A percentile compares a stretch with the other conserved stretches of the same genome.
Conservation (phyloP, 1,140 invertebrate genomes). For the Drosophila ohnishii region DNA sequence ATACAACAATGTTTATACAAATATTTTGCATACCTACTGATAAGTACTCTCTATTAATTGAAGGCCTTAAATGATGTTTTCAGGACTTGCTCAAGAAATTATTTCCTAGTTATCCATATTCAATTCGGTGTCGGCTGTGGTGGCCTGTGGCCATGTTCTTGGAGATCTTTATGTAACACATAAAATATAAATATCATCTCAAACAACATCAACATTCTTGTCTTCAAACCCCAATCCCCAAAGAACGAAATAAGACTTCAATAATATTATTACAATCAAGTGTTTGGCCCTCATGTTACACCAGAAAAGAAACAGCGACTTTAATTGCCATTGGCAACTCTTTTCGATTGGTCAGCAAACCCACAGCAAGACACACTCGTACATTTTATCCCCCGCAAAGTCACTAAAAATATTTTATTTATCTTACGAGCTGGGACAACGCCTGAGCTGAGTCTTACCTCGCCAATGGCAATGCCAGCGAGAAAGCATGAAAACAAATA, state of each 20-base stretch:
- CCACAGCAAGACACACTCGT: conserved; percentile 1
- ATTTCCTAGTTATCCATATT: too few species aligned
- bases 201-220: background rate
- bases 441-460: conserved; percentile 57
- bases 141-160: too few species aligned
- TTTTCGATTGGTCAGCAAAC: conserved; percentile 40
- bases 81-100: too few species aligned
- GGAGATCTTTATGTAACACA: too few species aligned
- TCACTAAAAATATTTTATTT: conserved; percentile 54
- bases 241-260: conserved; percentile 6
- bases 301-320: background rate
- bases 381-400: conserved; percentile 42
- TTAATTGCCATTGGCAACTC: conserved; percentile 38
- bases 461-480: conserved; percentile 60
- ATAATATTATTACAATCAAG: conserved; percentile 37
- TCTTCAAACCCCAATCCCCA: background rate
- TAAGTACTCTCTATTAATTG: too few species aligned
- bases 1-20: background rate
- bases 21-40: background rate
- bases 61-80: background rate
- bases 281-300: conserved; percentile 14
- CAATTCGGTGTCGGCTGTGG: too few species aligned
- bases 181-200: background rate
- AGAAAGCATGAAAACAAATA: conserved; percentile 73
- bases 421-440: conserved; percentile 45